Evolutionary conservation across 2,113 vertebrate genomes (phyloP).

Genomic region (Leptodactylus fuscus): DNA sequence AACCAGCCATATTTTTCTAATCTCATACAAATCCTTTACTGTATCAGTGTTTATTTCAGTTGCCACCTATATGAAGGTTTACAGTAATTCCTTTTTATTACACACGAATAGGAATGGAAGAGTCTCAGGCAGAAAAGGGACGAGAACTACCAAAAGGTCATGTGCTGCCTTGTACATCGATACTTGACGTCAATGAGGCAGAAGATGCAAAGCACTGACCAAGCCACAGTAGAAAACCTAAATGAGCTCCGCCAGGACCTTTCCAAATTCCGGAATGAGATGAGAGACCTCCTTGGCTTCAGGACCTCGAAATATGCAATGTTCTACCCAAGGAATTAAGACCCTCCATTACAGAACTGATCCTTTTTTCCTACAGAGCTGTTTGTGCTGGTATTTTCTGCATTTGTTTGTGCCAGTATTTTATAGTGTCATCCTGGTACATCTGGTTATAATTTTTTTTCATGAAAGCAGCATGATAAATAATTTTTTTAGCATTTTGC

Average conservation of each 20-base stretch:
- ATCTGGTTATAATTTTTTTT: not conserved
- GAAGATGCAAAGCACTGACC: slow-evolving; percentile 97
- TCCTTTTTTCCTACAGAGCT: slow-evolving; percentile 64
- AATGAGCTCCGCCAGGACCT: slow-evolving; percentile 96
- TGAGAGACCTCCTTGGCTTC: slow-evolving; percentile 96
- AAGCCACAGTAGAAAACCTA: slow-evolving; percentile 96
- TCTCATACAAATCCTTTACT: not conserved
- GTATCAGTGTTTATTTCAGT: not conserved
- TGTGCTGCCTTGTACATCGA: slow-evolving; percentile 97
- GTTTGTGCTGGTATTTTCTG: slow-evolving; percentile 45
- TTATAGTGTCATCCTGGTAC: not conserved
- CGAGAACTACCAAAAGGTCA: slow-evolving; percentile 98
- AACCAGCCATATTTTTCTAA: not conserved
- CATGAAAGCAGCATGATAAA: not conserved
- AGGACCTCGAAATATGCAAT: slow-evolving; percentile 98
- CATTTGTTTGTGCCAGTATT: slow-evolving; percentile 24
- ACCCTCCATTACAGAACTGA: not conserved
- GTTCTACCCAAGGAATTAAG: slow-evolving; percentile 95
- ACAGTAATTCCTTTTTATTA: not conserved
- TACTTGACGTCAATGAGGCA: slow-evolving; percentile 96
- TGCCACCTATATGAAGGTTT: not conserved
- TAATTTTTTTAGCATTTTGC: not conserved
- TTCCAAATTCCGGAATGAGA: slow-evolving; percentile 97
- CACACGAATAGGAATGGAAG: slow-evolving; percentile 98
- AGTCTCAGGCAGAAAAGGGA: slow-evolving; percentile 94